Conservation (phyloP, 2,797 vertebrate species). For the Semotilus atromaculatus region DNA sequence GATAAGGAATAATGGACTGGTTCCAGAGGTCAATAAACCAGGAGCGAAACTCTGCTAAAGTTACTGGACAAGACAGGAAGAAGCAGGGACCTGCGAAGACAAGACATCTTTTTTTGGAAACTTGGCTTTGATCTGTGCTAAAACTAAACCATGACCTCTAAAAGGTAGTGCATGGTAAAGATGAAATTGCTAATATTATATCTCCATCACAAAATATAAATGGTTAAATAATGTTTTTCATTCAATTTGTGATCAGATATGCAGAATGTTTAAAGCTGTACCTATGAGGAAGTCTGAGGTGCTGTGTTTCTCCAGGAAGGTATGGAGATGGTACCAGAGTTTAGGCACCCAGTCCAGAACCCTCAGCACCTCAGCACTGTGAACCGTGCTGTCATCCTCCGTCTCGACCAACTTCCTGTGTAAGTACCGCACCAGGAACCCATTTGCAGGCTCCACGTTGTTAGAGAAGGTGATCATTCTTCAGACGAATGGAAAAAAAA, state of each 20-base stretch:
- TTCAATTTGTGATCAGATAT: neutral
- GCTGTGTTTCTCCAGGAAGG: constrained; percentile 97
- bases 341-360: constrained; percentile 96
- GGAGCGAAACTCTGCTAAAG: constrained; percentile 90
- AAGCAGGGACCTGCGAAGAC: constrained; percentile 89
- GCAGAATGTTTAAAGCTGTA: constrained; percentile 60
- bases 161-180: neutral
- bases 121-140: neutral
- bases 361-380: constrained; percentile 82
- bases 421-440: constrained; percentile 92
- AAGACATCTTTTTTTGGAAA: constrained; percentile 11
- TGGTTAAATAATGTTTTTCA: neutral
- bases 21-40: constrained; percentile 99
- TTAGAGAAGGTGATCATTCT: constrained; percentile 98
- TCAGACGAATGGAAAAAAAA: constrained; percentile 20
- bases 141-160: neutral
- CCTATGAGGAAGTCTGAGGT: constrained; percentile 98
- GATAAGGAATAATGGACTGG: constrained; percentile 96
- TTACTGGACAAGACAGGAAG: constrained; percentile 94
- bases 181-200: neutral
- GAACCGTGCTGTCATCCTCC: constrained; percentile 77
- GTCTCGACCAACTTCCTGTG: constrained; percentile 92
- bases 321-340: constrained; percentile 96
- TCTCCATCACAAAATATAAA: neutral
- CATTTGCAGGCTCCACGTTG: constrained; percentile 95